Base-by-base conservation (phyloP, 2,113 vertebrate genomes). In the Elaphurus davidianus region DNA sequence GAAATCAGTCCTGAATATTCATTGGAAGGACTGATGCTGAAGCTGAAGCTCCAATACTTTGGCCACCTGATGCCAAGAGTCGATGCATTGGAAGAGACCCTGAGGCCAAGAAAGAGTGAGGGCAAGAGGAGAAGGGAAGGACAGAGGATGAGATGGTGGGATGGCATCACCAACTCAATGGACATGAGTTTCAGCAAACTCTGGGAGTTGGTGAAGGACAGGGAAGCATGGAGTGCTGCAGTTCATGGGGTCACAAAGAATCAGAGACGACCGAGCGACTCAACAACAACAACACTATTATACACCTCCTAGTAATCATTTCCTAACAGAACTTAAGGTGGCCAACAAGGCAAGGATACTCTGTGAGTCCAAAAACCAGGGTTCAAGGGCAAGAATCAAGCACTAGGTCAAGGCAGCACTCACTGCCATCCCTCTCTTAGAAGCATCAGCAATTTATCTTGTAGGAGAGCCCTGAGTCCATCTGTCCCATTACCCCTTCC, bases 321-420 rank as follows among this genome's bases (percentile, higher is more conserved):
- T 92, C 64, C 93, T 95, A 52, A 43, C 2, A 95, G 81, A 88
- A 40, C 40, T 27, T 59, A 17, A 93, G 81, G 54, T 30, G 57
- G 40, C 62, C 30, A 8, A 92, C 8, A 60, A 85, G 5, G 10
- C 23, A 93, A 88, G 55, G 15, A 64, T 67, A 25, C 52, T 74
- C 52, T 90, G 33, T 78, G 76, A 96, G 83, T 81, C 40, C 33
- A 43, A 81, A 94, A 94, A 74, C 28, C 28, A 45, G 13, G 16
- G 33, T 59, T n/a, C 23, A 40, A 90, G 67, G 15, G 8, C 52
- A 91, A 82, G 54, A 14, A 21, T 84, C 87, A 84, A 43, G 50
- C 28, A 55, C 25, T 7, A 30, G 21, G 5, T 81, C 78, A 76
- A 91, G 40, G 21, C 1, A 71, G 21, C 23, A 84, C 5, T 83